Percentiles rank a stretch among this genome's conserved stretches.
Conservation (phyloP, 2,113 vertebrate species). For the Hystrix brachyura region DNA sequence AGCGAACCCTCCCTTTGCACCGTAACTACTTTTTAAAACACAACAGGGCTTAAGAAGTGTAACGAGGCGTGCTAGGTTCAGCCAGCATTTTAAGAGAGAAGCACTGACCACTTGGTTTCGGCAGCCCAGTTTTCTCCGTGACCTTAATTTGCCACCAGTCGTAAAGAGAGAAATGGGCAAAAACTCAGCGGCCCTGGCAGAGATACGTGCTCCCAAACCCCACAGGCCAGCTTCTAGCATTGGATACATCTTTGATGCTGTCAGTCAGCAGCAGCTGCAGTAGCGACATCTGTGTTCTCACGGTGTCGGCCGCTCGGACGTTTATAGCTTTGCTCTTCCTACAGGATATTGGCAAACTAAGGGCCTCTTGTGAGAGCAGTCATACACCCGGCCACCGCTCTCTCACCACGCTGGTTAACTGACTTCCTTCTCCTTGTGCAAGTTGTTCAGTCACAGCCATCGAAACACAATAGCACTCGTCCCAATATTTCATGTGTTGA, state of each 20-base stretch:
- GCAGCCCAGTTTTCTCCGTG: background rate
- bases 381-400: background rate
- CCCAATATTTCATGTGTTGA: background rate
- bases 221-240: background rate
- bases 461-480: background rate
- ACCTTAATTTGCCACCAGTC: constrained; percentile 4
- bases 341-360: constrained; percentile 32
- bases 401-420: background rate
- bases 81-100: constrained; percentile 46
- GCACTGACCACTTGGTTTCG: background rate
- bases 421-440: constrained; percentile 44
- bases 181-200: background rate
- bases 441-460: background rate
- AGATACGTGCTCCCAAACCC: background rate
- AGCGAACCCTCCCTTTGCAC: background rate
- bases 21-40: background rate
- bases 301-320: background rate
- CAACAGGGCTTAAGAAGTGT: background rate
- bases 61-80: background rate
- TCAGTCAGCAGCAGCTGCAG: background rate
- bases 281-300: background rate
- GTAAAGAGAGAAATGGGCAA: constrained; percentile 44
- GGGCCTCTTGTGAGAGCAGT: background rate
- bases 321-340: background rate
- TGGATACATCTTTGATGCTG: constrained; percentile 28